Evolutionary conservation across 2,888 invertebrate species (phyloP).

Genomic region (Trisateles emortualis): DNA sequence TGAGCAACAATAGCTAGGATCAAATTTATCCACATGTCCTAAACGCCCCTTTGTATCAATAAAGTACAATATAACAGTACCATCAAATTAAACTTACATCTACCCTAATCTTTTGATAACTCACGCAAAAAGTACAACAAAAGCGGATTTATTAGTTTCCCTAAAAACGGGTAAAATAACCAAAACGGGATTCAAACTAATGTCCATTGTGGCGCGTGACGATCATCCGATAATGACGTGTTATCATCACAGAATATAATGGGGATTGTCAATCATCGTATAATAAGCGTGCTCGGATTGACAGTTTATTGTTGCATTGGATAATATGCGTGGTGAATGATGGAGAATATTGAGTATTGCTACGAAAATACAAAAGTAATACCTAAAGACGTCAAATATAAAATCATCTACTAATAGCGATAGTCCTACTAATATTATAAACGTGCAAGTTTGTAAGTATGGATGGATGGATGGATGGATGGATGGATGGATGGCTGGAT

Average conservation of each 20-base stretch:
- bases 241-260: conserved; percentile 51
- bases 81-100: conserved; percentile 15
- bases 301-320: not conserved
- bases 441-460: no score
- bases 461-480: no score
- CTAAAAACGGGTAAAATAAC: conserved; percentile 59
- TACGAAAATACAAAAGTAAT: no score
- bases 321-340: not conserved
- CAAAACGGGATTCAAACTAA: conserved; percentile 47
- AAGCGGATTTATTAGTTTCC: conserved; percentile 54
- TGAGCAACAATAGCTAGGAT: no score
- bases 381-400: no score
- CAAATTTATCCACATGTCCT: not conserved
- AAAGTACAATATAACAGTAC: conserved; percentile 14
- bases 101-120: conserved; percentile 43
- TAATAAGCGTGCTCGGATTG: conserved; percentile 26
- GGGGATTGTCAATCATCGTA: conserved; percentile 58
- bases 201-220: conserved; percentile 52
- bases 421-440: no score
- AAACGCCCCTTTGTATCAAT: not conserved
- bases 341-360: not conserved
- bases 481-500: no score
- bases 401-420: no score
- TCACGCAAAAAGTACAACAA: conserved; percentile 49
- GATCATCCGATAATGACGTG: conserved; percentile 63